phyloP scores from a whole-genome alignment of 2,797 vertebrate species.

The Hoplostethus mediterraneus region DNA sequence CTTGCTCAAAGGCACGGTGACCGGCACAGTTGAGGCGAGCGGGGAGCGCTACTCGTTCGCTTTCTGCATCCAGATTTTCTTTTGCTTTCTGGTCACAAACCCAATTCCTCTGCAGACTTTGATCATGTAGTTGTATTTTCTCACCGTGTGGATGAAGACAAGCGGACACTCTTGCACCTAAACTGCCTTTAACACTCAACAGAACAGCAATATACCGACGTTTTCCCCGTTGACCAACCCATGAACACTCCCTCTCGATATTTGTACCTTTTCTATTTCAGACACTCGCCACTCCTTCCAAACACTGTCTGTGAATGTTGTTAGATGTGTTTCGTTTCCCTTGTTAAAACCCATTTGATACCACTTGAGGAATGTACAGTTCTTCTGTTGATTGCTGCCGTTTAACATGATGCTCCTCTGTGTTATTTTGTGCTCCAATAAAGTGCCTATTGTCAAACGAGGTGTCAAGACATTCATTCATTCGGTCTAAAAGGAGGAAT shows the following conservation, averaged over 20 bases:
- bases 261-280: slow-evolving; percentile 15
- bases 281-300: slow-evolving; percentile 3
- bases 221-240: no score
- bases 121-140: background rate
- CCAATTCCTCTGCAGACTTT: no score
- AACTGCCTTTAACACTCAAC: no score
- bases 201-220: background rate
- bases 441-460: slow-evolving; percentile 35
- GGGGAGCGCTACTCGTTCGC: no score
- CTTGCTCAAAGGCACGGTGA: no score
- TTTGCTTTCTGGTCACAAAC: background rate
- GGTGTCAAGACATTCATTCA: background rate
- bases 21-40: no score
- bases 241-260: background rate
- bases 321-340: slow-evolving; percentile 1
- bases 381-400: slow-evolving; percentile 27
- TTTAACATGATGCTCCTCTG: slow-evolving; percentile 27
- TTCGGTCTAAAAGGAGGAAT: background rate
- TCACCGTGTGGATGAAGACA: background rate
- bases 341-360: slow-evolving; percentile 24
- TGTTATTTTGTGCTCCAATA: slow-evolving; percentile 40
- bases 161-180: background rate
- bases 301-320: slow-evolving; percentile 34
- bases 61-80: no score
- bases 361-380: slow-evolving; percentile 52